phyloP scores from a whole-genome alignment of 2,797 vertebrate species.

The Poeciliopsis infans region DNA sequence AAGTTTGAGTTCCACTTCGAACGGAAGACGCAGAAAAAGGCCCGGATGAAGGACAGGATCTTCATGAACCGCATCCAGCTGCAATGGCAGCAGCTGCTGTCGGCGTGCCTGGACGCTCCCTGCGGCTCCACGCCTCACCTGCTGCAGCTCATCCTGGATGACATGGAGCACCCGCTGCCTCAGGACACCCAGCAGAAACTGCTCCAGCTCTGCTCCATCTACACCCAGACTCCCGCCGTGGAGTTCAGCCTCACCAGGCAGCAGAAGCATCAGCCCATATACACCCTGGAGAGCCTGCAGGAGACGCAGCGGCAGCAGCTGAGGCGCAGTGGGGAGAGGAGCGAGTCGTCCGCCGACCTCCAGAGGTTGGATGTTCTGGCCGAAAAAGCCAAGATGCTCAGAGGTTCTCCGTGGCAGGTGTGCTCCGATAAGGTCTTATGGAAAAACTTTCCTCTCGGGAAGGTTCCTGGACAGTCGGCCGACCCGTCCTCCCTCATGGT shows the following conservation, averaged over 20 bases:
- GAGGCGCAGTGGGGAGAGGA: slow-evolving; percentile 39
- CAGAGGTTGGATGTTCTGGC: slow-evolving; percentile 67
- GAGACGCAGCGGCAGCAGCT: slow-evolving; percentile 73
- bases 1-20: slow-evolving; percentile 69
- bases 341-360: slow-evolving; percentile 63
- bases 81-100: slow-evolving; percentile 87
- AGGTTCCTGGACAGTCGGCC: slow-evolving; percentile 90
- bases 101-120: slow-evolving; percentile 88
- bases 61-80: slow-evolving; percentile 84
- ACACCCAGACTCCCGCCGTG: slow-evolving; percentile 81
- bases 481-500: slow-evolving; percentile 90
- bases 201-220: slow-evolving; percentile 89
- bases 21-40: slow-evolving; percentile 72
- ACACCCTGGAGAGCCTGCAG: slow-evolving; percentile 90
- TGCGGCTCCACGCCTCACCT: slow-evolving; percentile 88
- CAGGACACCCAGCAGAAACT: slow-evolving; percentile 85
- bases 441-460: slow-evolving; percentile 89
- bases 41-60: slow-evolving; percentile 79
- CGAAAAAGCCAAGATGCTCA: slow-evolving; percentile 81
- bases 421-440: slow-evolving; percentile 86
- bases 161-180: slow-evolving; percentile 89
- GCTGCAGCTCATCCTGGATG: slow-evolving; percentile 87
- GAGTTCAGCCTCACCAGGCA: slow-evolving; percentile 44
- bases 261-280: slow-evolving; percentile 79
- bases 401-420: slow-evolving; percentile 90